Conservation (phyloP, 1,140 invertebrate species). For the Penaeus japonicus region DNA sequence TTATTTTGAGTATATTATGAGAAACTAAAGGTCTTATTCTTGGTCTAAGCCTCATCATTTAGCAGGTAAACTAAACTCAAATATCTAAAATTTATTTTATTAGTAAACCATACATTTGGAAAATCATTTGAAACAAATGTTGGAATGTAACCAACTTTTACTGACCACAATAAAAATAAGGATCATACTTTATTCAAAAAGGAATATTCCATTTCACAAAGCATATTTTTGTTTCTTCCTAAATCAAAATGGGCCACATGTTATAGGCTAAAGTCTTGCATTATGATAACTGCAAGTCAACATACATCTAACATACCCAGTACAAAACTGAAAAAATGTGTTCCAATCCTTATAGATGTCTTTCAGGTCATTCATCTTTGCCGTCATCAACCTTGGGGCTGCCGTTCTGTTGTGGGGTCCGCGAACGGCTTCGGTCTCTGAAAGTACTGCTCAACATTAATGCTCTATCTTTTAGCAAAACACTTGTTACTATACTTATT, state of each 20-base stretch:
- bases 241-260: too few relatives aligned
- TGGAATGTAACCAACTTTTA: constrained; percentile 29
- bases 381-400: constrained; percentile 36
- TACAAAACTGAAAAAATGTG: too few relatives aligned
- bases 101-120: constrained; percentile 13
- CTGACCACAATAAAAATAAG: neutral
- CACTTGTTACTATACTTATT: neutral
- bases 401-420: constrained; percentile 37
- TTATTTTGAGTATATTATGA: neutral
- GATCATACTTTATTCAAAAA: neutral
- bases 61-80: neutral
- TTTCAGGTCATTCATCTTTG: constrained; percentile 38
- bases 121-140: neutral
- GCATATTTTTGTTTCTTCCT: too few relatives aligned
- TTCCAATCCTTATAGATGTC: neutral
- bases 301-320: too few relatives aligned
- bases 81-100: neutral
- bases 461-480: neutral
- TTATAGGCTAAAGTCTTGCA: too few relatives aligned
- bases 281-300: too few relatives aligned
- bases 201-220: too few relatives aligned
- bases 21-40: neutral
- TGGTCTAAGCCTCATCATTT: too few relatives aligned
- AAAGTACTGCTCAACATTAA: neutral
- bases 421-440: constrained; percentile 45